Conservation (phyloP, 2,113 vertebrate genomes). For the Prochilodus magdalenae region DNA sequence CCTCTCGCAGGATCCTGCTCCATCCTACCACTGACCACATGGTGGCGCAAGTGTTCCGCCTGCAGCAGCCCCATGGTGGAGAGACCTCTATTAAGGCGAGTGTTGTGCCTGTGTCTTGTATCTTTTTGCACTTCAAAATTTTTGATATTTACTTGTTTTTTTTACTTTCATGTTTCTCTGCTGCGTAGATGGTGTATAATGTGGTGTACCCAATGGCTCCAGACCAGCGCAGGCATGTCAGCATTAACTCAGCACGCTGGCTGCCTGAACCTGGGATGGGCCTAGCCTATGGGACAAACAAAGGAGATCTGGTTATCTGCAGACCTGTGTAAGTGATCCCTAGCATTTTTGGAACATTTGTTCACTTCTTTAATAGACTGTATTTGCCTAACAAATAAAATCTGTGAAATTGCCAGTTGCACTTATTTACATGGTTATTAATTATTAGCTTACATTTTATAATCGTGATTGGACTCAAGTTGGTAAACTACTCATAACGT, state of each 20-base stretch:
- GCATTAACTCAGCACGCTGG: slow-evolving; percentile 98
- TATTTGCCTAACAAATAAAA: too few relatives aligned
- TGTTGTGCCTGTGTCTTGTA: background rate
- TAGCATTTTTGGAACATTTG: background rate
- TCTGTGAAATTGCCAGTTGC: too few relatives aligned
- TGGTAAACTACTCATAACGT: too few relatives aligned
- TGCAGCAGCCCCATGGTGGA: slow-evolving; percentile 96
- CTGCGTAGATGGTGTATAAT: slow-evolving; percentile 93
- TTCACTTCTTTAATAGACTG: background rate
- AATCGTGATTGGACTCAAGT: too few relatives aligned
- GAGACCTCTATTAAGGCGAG: slow-evolving; percentile 98
- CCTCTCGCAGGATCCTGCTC: slow-evolving; percentile 93
- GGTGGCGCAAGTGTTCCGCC: slow-evolving; percentile 98
- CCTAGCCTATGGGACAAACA: slow-evolving; percentile 97
- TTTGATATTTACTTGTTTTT: background rate
- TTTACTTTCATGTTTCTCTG: slow-evolving; percentile 42
- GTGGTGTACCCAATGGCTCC: slow-evolving; percentile 99
- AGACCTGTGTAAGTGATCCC: slow-evolving; percentile 92
- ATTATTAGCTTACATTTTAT: too few relatives aligned
- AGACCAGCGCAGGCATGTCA: slow-evolving; percentile 96
- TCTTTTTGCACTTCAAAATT: background rate
- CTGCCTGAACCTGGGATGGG: slow-evolving; percentile 95
- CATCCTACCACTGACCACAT: slow-evolving; percentile 99
- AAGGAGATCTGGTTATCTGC: slow-evolving; percentile 98
- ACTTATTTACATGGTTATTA: too few relatives aligned